Percentiles rank a stretch among this genome's conserved stretches.
phyloP scores from a whole-genome alignment of 2,113 vertebrate genomes.

The Gallinago undulata region DNA sequence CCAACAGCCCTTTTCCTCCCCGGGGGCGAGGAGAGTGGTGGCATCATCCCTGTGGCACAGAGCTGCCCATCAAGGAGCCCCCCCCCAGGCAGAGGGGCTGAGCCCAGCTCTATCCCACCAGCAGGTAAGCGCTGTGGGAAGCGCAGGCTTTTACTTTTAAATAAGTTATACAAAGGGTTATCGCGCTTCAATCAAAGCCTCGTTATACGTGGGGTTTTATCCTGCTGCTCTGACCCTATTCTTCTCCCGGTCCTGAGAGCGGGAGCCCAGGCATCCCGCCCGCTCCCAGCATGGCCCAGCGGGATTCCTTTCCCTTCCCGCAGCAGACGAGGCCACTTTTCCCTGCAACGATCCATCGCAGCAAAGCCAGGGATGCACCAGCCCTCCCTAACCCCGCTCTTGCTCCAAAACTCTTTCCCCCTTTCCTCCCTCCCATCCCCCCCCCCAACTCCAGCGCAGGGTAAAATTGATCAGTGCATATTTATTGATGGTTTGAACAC shows the following conservation, averaged over 20 bases:
- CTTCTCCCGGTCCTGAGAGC: neutral
- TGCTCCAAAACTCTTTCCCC: constrained; percentile 24
- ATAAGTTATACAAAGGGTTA: neutral
- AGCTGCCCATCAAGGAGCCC: neutral
- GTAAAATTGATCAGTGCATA: constrained; percentile 63
- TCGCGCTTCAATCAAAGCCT: neutral
- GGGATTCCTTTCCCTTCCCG: neutral
- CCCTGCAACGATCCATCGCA: neutral
- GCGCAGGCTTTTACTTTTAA: neutral
- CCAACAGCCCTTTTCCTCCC: neutral
- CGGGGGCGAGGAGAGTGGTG: neutral
- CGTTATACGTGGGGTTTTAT: neutral
- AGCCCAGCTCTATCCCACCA: neutral
- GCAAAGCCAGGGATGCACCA: neutral
- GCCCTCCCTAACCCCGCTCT: neutral
- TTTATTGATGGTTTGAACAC: constrained; percentile 57
- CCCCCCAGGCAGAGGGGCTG: fast-evolving
- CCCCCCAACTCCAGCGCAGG: constrained; percentile 22
- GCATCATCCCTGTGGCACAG: fast-evolving
- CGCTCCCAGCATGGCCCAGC: neutral
- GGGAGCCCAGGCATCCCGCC: neutral
- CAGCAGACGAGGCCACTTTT: neutral
- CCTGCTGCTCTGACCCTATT: neutral
- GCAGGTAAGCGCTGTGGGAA: neutral
- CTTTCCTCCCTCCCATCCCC: neutral